A percentile compares a stretch with the other conserved stretches of the same genome.
phyloP scores from a whole-genome alignment of 2,113 vertebrate species.

The Nestor notabilis region DNA sequence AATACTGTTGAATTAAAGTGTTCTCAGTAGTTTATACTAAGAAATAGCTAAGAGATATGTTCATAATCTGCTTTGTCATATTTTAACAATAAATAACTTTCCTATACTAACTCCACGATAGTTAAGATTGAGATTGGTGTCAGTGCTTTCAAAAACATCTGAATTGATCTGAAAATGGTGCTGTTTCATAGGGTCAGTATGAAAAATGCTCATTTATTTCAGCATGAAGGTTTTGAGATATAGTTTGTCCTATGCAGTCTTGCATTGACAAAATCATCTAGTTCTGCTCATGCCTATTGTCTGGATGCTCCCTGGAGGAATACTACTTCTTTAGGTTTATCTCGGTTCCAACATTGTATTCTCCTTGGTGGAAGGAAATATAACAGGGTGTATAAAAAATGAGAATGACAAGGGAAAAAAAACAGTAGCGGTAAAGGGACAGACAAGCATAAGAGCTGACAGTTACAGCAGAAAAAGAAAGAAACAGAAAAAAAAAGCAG shows the following conservation, averaged over 20 bases:
- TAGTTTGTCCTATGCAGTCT: not conserved
- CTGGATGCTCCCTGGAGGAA: not conserved
- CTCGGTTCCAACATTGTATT: not conserved
- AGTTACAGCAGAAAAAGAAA: not conserved
- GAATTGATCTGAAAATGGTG: not conserved
- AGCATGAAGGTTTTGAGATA: not conserved
- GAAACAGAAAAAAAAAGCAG: not conserved
- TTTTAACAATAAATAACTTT: not conserved
- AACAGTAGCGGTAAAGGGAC: not conserved
- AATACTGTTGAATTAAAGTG: not conserved
- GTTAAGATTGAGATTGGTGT: not conserved
- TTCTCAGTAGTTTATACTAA: not conserved
- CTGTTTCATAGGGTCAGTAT: not conserved
- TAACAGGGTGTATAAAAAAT: not conserved
- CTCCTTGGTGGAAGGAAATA: not conserved
- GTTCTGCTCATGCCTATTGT: not conserved
- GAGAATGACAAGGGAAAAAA: not conserved
- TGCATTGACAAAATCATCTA: not conserved
- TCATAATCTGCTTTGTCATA: not conserved
- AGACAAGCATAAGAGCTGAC: not conserved
- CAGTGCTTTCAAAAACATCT: not conserved
- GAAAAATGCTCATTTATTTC: not conserved
- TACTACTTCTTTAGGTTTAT: not conserved
- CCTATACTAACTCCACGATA: not conserved
- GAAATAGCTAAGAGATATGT: not conserved